Evolutionary conservation across 2,113 vertebrate genomes (phyloP).

Genomic region (Pollimyrus isidori): DNA sequence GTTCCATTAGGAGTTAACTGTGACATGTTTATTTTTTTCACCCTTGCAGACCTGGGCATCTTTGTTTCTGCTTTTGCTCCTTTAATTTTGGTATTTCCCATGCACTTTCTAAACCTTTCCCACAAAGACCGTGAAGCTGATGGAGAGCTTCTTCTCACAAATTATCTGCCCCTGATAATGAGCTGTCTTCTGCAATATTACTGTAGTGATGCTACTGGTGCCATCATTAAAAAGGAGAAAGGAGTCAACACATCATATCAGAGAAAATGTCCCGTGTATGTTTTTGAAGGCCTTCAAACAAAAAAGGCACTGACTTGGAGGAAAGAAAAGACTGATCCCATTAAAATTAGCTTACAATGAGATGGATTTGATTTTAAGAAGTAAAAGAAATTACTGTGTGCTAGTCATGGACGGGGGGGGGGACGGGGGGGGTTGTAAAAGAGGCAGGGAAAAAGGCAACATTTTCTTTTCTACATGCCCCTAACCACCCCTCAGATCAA

Average conservation of each 20-base stretch:
- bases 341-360: slow-evolving; percentile 58
- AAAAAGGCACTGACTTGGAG: slow-evolving; percentile 38
- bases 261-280: not conserved
- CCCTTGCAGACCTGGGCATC: not conserved
- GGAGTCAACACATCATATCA: not conserved
- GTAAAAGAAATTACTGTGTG: slow-evolving; percentile 33
- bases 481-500: slow-evolving; percentile 16
- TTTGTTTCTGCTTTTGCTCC: not conserved
- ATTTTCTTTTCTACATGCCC: not conserved
- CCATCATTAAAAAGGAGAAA: not conserved
- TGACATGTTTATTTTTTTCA: not conserved
- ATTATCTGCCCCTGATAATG: not conserved
- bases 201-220: not conserved
- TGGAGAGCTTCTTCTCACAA: not conserved
- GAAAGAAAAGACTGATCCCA: slow-evolving; percentile 45
- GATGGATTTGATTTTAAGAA: slow-evolving; percentile 43
- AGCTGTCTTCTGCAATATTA: not conserved
- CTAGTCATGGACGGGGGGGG: too few species aligned
- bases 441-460: slow-evolving; percentile 22
- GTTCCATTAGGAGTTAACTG: not conserved
- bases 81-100: not conserved
- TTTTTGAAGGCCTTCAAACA: slow-evolving; percentile 29
- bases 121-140: not conserved
- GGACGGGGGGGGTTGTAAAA: not conserved
- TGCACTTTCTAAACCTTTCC: not conserved